A percentile compares a stretch with the other conserved stretches of the same genome.
These are phyloP conservation scores for Lucifuga dentata DNA, from an alignment of 2,113 vertebrate genomes.

Conservation along the genomic window DNA sequence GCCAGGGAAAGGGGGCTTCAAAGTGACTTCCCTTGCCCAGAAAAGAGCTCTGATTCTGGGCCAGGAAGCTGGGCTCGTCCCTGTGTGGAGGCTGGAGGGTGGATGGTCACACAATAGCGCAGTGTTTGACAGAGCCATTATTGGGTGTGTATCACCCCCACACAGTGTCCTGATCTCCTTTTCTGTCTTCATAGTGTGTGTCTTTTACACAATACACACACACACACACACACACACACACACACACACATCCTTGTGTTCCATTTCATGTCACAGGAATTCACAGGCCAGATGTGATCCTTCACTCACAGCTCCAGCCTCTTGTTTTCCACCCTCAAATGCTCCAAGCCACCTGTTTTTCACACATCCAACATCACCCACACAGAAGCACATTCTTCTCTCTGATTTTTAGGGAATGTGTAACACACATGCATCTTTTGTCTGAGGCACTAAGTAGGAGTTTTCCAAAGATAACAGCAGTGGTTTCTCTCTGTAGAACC, in stretches of 20 bases:
- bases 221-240: slow-evolving; percentile 17
- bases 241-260: slow-evolving; percentile 7
- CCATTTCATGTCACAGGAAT: slow-evolving; percentile 45
- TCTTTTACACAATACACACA: slow-evolving; percentile 39
- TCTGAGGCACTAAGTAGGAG: background rate
- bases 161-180: slow-evolving; percentile 39
- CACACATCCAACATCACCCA: slow-evolving; percentile 47
- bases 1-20: slow-evolving; percentile 58
- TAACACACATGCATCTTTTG: slow-evolving; percentile 23
- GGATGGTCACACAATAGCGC: slow-evolving; percentile 56
- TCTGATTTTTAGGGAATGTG: background rate
- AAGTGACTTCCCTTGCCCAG: slow-evolving; percentile 69
- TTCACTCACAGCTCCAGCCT: slow-evolving; percentile 48
- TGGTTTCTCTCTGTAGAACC: background rate
- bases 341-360: slow-evolving; percentile 70
- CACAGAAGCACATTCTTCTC: slow-evolving; percentile 28
- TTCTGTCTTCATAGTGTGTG: slow-evolving; percentile 6
- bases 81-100: slow-evolving; percentile 48
- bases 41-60: slow-evolving; percentile 62
- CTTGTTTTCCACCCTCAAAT: slow-evolving; percentile 53
- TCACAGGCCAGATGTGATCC: slow-evolving; percentile 69
- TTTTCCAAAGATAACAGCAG: background rate
- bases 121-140: slow-evolving; percentile 40
- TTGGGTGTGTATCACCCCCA: slow-evolving; percentile 49
- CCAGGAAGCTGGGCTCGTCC: slow-evolving; percentile 50